Base-by-base conservation (phyloP, 1,140 invertebrate genomes). In the Periplaneta americana region DNA sequence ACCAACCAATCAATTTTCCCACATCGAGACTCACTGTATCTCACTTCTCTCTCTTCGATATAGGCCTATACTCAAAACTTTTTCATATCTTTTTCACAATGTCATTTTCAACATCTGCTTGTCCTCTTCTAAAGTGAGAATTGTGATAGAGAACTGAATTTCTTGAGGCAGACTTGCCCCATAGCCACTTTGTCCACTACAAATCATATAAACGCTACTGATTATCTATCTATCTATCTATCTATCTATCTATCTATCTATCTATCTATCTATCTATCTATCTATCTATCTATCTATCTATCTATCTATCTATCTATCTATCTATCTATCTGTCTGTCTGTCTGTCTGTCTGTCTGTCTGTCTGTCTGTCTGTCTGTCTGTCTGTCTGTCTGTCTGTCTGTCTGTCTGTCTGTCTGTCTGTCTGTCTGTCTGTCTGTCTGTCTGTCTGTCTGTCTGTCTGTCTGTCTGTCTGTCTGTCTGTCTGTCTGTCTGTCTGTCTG, bases 401-500 rank as follows among this genome's bases (percentile, higher is more conserved):
- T 79, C 31, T 79, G 78, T 79, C 31, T 17, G 78, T 79, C 31
- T 17, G 34, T 79, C 31, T 79, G 78, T 79, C 31, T 17, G 78
- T 79, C 31, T 17, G 34, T 79, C 31, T 79, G 78, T 79, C 31
- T 17, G 35, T 79, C 32, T 17, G 34, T 79, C 31, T 79, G 31
- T 79, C 32, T 17, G 75, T 76, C 35, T 17, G 34, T 33, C 78
- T 79, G 78, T 79, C 78, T 17, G 78, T 79, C 35, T 17, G 15
- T 33, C 78, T 79, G 78, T 79, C 78, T 13, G 31, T 79, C 78
- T 17, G 17, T 79, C 31, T 79, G 31, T 79, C 31, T 17, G 78
- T 79, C 78, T 17, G 31, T 79, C 78, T 79, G 78, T 79, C 78
- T 17, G 78, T 79, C 78, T 17, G 31, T 79, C 78, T 79, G 78